These are phyloP conservation scores for Helleia helle DNA, from an alignment of 2,888 invertebrate genomes.

Conservation along the genomic window DNA sequence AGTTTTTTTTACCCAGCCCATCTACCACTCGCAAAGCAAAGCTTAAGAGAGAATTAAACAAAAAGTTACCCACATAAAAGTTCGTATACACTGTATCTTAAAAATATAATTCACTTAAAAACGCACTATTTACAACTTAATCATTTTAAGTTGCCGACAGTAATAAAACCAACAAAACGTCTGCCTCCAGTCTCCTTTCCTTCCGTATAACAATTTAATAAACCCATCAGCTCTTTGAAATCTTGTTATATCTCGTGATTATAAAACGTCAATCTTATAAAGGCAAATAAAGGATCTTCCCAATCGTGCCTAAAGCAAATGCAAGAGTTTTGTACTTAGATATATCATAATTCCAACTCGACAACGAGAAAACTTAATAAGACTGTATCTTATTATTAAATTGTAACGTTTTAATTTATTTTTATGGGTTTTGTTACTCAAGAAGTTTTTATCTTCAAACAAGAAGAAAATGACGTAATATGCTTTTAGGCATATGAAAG, in stretches of 20 bases:
- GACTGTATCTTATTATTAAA: too few species aligned
- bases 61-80: too few species aligned
- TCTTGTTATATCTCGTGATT: constrained; percentile 35
- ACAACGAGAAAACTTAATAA: constrained; percentile 2
- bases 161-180: constrained; percentile 8
- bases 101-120: too few species aligned
- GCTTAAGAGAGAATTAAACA: too few species aligned
- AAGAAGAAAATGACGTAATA: too few species aligned
- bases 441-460: too few species aligned
- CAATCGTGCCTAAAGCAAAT: constrained; percentile 7
- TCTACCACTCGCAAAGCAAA: too few species aligned
- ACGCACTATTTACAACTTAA: neutral
- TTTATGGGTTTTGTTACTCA: too few species aligned
- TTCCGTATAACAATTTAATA: constrained; percentile 36
- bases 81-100: too few species aligned
- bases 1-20: too few species aligned
- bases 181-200: constrained; percentile 12
- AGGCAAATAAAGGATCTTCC: constrained; percentile 43
- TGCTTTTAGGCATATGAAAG: too few species aligned
- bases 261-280: constrained; percentile 39
- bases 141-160: neutral
- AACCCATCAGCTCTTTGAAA: constrained; percentile 39
- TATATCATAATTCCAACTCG: neutral
- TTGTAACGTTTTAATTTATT: too few species aligned
- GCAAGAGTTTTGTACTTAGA: neutral